Evolutionary conservation across 2,113 vertebrate genomes (phyloP), one percentile per base, ranked within the genome.

Genomic region (Parotia lawesii): DNA sequence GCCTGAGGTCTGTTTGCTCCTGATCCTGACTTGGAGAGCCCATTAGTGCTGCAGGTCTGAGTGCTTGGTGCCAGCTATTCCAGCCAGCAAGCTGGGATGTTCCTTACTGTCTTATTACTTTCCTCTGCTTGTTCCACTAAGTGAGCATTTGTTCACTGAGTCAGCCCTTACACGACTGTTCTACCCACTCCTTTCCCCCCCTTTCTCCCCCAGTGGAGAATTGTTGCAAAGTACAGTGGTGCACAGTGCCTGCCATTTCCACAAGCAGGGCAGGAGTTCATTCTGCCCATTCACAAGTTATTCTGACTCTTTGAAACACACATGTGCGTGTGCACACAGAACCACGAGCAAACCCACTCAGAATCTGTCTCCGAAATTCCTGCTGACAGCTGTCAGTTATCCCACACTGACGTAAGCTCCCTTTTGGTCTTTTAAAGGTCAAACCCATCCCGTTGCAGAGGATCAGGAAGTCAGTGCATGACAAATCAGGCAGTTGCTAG

Each of bases 101-200:
- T 94, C 3, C 0, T 76, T 51, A 48, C 51, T 83, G 42, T 56
- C 62, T 82, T 47, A 57, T 38, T 85, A 35, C n/a, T 73, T 75
- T 78, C 35, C 58, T 92, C 44, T 92, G 56, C 54, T 93, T 93
- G 35, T 85, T 91, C 56, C 78, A 90, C 71, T 79, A 76, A 79
- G 42, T 73, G 74, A 82, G 70, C 85, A 64, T 82, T 79, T 94
- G 67, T 58, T 95, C 80, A 81, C 33, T 76, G 78, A 95, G 42
- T 93, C 85, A 93, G 74, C 53, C 54, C 47, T 75, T 92, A 53
- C 50, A 56, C 71, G 74, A 10, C 62, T 87, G 27, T 48, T 56
- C 74, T 87, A 33, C 56, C 35, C 64, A 48, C 37, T 90, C 38
- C 38, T 89, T 85, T 85, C 3, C 3, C 10, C 54, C 33, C 20